These are phyloP conservation scores for Lepidothrix coronata DNA, from an alignment of 2,113 vertebrate species.

Conservation along the genomic window DNA sequence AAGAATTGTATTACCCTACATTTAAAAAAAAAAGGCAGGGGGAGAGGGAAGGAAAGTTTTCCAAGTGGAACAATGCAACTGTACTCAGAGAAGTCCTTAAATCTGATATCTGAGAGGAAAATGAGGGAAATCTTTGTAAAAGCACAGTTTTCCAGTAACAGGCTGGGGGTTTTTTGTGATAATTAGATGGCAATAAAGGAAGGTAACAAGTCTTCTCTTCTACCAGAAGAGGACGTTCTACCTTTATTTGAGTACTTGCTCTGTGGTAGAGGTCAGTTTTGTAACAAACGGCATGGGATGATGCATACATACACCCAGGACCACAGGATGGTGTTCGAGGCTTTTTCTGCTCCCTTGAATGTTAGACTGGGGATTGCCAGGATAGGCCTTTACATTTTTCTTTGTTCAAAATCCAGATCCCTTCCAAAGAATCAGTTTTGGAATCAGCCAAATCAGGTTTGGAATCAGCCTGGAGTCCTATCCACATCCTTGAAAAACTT, in stretches of 20 bases:
- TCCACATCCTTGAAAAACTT: neutral
- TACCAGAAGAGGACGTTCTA: constrained; percentile 41
- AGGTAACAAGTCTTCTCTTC: neutral
- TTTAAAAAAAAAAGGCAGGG: no score
- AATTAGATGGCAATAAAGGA: neutral
- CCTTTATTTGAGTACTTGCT: neutral
- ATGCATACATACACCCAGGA: neutral
- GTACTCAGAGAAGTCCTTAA: neutral
- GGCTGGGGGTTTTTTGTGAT: neutral
- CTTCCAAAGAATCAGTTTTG: neutral
- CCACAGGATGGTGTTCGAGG: neutral
- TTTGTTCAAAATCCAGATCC: neutral
- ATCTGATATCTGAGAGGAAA: neutral
- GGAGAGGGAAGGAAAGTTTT: neutral
- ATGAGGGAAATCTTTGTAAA: neutral
- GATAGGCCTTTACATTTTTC: neutral
- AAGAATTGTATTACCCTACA: neutral
- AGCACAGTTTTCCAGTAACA: neutral
- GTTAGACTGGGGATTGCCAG: neutral
- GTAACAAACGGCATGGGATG: neutral
- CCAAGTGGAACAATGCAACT: neutral
- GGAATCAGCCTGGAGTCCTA: neutral
- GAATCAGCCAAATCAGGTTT: no score
- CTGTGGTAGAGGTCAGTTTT: neutral
- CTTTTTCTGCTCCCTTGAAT: neutral